phyloP scores from a whole-genome alignment of 1,140 invertebrate species.

The Hyles euphorbiae region DNA sequence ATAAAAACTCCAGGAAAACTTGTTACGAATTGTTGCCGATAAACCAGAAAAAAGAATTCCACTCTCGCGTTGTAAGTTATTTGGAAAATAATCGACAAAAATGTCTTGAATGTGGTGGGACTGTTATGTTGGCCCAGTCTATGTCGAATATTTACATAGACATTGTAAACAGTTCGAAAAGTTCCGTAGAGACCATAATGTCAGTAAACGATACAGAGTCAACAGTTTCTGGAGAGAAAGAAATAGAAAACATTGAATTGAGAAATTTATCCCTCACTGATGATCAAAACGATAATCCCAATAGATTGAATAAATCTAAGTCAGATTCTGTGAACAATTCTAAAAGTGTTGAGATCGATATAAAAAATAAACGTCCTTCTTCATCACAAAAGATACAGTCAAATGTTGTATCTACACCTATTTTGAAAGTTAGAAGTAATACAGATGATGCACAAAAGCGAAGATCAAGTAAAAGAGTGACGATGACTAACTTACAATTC shows the following conservation, averaged over 20 bases:
- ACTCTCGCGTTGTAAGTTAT: slow-evolving; percentile 66
- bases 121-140: slow-evolving; percentile 55
- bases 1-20: slow-evolving; percentile 59
- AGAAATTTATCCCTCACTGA: too few species aligned
- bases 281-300: background rate
- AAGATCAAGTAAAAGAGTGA: slow-evolving; percentile 47
- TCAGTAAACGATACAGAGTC: background rate
- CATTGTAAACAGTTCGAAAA: slow-evolving; percentile 5
- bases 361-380: background rate
- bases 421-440: slow-evolving; percentile 38
- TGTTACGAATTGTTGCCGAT: slow-evolving; percentile 71
- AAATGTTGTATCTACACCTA: slow-evolving; percentile 21
- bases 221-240: slow-evolving; percentile 1
- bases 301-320: slow-evolving; percentile 12
- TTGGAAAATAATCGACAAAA: slow-evolving; percentile 67
- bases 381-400: background rate
- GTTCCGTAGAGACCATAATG: background rate
- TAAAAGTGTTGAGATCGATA: background rate
- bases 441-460: slow-evolving; percentile 12
- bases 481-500: slow-evolving; percentile 36
- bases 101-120: slow-evolving; percentile 65
- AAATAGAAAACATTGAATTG: too few species aligned
- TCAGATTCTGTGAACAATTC: slow-evolving; percentile 14
- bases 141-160: slow-evolving; percentile 28
- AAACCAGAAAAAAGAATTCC: slow-evolving; percentile 74